Evolutionary conservation across 2,888 invertebrate species (phyloP).

Genomic region (Acleris literana): DNA sequence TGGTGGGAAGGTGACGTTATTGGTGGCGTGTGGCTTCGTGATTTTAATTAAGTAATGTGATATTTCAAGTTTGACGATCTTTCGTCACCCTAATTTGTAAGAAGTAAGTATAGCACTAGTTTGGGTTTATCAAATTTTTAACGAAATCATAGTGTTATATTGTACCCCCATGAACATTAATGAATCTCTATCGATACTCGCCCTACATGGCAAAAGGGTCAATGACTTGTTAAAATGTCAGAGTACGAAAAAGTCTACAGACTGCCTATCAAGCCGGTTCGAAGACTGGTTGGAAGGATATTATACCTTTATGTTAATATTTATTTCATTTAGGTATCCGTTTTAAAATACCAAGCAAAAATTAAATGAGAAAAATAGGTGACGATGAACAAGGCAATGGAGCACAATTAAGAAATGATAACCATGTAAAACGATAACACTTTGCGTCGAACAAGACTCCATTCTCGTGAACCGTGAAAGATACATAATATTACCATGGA

Average conservation of each 20-base stretch:
- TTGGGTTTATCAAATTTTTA: too few species aligned
- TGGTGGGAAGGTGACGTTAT: neutral
- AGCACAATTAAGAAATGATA: too few species aligned
- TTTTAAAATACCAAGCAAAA: too few species aligned
- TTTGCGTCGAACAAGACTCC: neutral
- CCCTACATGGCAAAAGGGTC: conserved; percentile 39
- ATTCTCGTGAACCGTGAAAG: conserved; percentile 16
- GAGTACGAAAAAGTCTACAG: conserved; percentile 42
- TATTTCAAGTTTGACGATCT: neutral
- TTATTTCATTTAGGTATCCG: neutral
- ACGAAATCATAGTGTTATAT: too few species aligned
- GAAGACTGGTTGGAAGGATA: conserved; percentile 51
- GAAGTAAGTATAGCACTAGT: too few species aligned
- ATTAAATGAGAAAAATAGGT: too few species aligned
- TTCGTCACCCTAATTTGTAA: neutral
- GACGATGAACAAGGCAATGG: too few species aligned
- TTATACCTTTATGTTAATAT: neutral
- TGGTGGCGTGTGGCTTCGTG: neutral
- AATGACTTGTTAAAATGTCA: conserved; percentile 25
- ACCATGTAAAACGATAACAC: neutral
- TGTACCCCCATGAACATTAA: too few species aligned
- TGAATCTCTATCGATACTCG: neutral
- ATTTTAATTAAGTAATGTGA: conserved; percentile 10
- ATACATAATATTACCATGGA: conserved; percentile 12
- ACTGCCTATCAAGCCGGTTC: conserved; percentile 47